These are phyloP conservation scores for Alligator sinensis DNA, from an alignment of 2,113 vertebrate genomes.

Conservation along the genomic window DNA sequence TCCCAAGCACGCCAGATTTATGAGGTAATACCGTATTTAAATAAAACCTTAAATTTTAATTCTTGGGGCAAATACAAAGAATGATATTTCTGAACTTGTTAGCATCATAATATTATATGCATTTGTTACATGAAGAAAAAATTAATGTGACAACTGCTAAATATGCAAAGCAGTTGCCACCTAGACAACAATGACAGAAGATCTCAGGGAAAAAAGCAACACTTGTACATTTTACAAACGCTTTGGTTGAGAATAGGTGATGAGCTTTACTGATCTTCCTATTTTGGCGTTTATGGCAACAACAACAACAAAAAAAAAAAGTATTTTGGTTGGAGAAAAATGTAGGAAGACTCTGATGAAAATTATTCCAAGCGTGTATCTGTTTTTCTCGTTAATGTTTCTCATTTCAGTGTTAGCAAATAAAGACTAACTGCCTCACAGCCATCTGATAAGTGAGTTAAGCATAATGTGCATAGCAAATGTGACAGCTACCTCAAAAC, in stretches of 20 bases:
- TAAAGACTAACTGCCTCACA: not conserved
- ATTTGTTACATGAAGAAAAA: not conserved
- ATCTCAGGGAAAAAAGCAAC: not conserved
- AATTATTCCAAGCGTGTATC: not conserved
- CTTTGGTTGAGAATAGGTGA: not conserved
- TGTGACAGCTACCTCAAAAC: not conserved
- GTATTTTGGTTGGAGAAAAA: not conserved
- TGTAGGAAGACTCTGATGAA: not conserved
- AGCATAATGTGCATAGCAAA: not conserved
- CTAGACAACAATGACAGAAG: not conserved
- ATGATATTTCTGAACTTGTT: not conserved
- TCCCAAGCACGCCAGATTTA: too few relatives aligned
- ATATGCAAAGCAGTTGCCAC: not conserved
- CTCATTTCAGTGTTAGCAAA: not conserved
- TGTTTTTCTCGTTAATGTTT: constrained; percentile 7
- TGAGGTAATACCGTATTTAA: not conserved
- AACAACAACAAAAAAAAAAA: not conserved
- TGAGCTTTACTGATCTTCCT: not conserved
- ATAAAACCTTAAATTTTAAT: not conserved
- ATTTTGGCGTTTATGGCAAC: not conserved
- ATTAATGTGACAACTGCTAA: not conserved
- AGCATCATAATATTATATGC: not conserved
- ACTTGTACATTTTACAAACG: not conserved
- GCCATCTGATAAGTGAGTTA: not conserved
- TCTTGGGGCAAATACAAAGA: not conserved